A percentile compares a stretch with the other conserved stretches of the same genome.
Evolutionary conservation across 2,113 vertebrate genomes (phyloP).

Genomic region (Mus musculus): DNA sequence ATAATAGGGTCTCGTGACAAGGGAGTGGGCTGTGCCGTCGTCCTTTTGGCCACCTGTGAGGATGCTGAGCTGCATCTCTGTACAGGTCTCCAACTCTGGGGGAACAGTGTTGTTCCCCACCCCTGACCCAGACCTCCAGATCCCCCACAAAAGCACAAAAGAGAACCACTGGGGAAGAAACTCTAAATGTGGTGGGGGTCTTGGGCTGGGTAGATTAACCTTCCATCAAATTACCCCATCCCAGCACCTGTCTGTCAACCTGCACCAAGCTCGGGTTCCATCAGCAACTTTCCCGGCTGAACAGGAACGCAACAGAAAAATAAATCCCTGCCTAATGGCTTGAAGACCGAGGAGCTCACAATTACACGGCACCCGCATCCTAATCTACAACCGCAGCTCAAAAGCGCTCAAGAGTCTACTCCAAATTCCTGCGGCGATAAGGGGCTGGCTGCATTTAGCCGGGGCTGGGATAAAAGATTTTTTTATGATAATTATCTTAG

Average conservation of each 20-base stretch:
- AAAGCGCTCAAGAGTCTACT: conserved; percentile 93
- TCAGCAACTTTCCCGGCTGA: conserved; percentile 87
- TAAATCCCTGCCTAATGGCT: conserved; percentile 94
- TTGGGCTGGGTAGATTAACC: rapidly evolving
- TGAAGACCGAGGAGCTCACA: conserved; percentile 93
- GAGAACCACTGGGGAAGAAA: rapidly evolving
- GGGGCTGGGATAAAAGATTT: conserved; percentile 86
- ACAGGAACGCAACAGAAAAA: conserved; percentile 89
- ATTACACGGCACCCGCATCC: conserved; percentile 96
- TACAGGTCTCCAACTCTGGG: background rate
- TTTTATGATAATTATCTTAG: conserved; percentile 90
- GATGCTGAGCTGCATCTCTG: rapidly evolving
- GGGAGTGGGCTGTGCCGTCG: background rate
- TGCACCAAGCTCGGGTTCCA: conserved; percentile 85
- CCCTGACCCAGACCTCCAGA: rapidly evolving
- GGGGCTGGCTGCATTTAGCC: conserved; percentile 87
- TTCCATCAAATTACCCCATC: background rate
- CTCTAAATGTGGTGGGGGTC: background rate
- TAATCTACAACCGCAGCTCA: conserved; percentile 94
- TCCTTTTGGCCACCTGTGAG: background rate
- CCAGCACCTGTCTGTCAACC: conserved; percentile 67
- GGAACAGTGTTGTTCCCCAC: rapidly evolving
- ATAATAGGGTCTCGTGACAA: background rate
- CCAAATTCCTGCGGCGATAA: conserved; percentile 96
- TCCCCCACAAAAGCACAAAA: background rate